These are phyloP conservation scores for Leucophora obtusa DNA, from an alignment of 2,888 invertebrate genomes.

Conservation along the genomic window DNA sequence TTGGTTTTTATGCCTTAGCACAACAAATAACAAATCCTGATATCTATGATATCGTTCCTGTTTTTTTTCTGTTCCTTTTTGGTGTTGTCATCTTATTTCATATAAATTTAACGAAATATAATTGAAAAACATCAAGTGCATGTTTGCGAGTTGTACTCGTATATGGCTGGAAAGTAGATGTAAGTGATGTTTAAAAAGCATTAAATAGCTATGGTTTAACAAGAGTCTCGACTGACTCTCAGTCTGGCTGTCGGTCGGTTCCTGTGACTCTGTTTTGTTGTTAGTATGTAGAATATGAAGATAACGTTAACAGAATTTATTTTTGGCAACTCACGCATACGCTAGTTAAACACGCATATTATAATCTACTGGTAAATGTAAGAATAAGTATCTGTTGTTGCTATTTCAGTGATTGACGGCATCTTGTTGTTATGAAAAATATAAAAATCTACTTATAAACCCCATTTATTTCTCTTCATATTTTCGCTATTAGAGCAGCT, in stretches of 20 bases:
- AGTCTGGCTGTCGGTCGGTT: constrained; percentile 10
- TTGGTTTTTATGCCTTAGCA: constrained; percentile 14
- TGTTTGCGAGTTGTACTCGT: not conserved
- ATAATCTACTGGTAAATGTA: not conserved
- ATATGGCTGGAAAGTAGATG: not conserved
- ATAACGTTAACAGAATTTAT: not conserved
- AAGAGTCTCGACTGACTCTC: not conserved
- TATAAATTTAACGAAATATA: constrained; percentile 20
- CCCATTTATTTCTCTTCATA: constrained; percentile 39
- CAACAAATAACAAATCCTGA: not conserved
- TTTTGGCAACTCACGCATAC: not conserved
- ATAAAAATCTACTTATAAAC: constrained; percentile 27
- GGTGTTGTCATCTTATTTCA: not conserved
- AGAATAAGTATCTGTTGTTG: constrained; percentile 6
- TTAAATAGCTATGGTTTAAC: constrained; percentile 9
- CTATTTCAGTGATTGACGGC: constrained; percentile 42
- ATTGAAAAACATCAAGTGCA: constrained; percentile 39
- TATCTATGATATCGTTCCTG: constrained; percentile 11
- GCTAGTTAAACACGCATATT: constrained; percentile 7
- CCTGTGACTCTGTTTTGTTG: not conserved
- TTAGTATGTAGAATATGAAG: no score
- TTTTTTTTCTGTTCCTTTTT: not conserved
- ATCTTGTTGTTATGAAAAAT: constrained; percentile 17
- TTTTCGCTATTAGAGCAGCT: constrained; percentile 43
- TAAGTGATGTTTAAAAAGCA: not conserved